Percentiles rank a stretch among this genome's conserved stretches.
Conservation (phyloP, 2,888 invertebrate species). For the Lasioglossum leucozonium region DNA sequence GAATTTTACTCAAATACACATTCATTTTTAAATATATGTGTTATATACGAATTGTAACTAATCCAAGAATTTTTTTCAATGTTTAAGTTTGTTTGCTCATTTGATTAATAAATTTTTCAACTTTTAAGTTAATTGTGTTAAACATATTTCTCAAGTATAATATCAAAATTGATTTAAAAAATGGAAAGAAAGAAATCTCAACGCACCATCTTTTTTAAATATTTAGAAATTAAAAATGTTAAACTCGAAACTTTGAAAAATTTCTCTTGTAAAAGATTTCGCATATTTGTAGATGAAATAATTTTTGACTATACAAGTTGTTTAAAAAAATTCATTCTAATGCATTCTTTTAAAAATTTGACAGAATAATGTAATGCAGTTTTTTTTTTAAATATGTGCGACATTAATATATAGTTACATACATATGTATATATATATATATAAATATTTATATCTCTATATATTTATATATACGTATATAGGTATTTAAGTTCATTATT, state of each 20-base stretch:
- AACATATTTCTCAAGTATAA: constrained; percentile 22
- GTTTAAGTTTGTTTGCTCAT: constrained; percentile 45
- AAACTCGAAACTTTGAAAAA: constrained; percentile 64
- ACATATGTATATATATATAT: constrained; percentile 1
- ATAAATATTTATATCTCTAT: not conserved
- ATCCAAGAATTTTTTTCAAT: constrained; percentile 62
- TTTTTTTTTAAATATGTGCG: constrained; percentile 73
- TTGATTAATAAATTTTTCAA: not conserved
- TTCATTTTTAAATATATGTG: constrained; percentile 56
- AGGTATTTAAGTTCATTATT: constrained; percentile 60
- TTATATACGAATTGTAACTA: constrained; percentile 52
- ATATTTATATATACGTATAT: constrained; percentile 25
- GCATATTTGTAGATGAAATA: constrained; percentile 69
- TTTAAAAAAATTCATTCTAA: constrained; percentile 45
- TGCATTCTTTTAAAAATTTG: constrained; percentile 26
- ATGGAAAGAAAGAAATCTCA: constrained; percentile 1
- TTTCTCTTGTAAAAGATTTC: constrained; percentile 55
- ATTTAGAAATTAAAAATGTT: constrained; percentile 1
- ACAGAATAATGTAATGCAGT: constrained; percentile 51
- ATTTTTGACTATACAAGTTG: constrained; percentile 57
- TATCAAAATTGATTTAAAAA: constrained; percentile 28
- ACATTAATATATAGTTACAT: constrained; percentile 46
- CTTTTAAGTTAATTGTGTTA: constrained; percentile 2
- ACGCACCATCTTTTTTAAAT: not conserved
- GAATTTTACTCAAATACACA: constrained; percentile 63